Percentiles rank a stretch among this genome's conserved stretches.
Evolutionary conservation across 2,797 vertebrate genomes (phyloP).

Genomic region (Vultur gryphus): DNA sequence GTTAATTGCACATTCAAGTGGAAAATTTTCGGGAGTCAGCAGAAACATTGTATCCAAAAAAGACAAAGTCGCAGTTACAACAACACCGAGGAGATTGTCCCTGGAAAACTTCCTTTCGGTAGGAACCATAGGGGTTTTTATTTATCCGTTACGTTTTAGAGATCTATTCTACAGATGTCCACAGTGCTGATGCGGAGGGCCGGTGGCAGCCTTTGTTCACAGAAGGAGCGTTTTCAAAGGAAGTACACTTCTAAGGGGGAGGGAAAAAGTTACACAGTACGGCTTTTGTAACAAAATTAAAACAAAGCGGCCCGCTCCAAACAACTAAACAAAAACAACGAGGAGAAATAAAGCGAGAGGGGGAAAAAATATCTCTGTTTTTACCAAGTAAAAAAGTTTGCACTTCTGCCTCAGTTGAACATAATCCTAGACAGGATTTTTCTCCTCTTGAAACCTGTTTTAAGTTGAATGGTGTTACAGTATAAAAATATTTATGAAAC

Average conservation of each 20-base stretch:
- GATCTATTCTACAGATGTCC: background rate
- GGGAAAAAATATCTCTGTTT: background rate
- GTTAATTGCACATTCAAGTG: constrained; percentile 87
- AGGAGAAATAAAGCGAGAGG: background rate
- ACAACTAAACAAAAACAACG: background rate
- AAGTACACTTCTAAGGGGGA: constrained; percentile 67
- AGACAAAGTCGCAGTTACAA: constrained; percentile 89
- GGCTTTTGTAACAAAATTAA: constrained; percentile 32
- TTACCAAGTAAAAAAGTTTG: constrained; percentile 14
- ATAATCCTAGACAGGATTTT: constrained; percentile 14
- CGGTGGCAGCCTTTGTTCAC: constrained; percentile 75
- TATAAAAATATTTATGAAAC: constrained; percentile 79
- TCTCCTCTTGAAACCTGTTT: constrained; percentile 57
- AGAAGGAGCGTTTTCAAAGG: constrained; percentile 69
- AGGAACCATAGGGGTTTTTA: constrained; percentile 64
- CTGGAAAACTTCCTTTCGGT: constrained; percentile 81
- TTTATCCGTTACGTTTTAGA: constrained; percentile 21
- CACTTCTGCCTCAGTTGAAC: background rate
- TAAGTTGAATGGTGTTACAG: constrained; percentile 66
- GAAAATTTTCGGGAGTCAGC: constrained; percentile 90
- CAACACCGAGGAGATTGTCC: constrained; percentile 74
- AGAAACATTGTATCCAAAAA: constrained; percentile 83
- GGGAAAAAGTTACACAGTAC: constrained; percentile 43
- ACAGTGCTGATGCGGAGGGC: constrained; percentile 43
- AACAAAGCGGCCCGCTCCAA: constrained; percentile 22